phyloP scores from a whole-genome alignment of 2,113 vertebrate genomes.

The Syngnathus floridae region DNA sequence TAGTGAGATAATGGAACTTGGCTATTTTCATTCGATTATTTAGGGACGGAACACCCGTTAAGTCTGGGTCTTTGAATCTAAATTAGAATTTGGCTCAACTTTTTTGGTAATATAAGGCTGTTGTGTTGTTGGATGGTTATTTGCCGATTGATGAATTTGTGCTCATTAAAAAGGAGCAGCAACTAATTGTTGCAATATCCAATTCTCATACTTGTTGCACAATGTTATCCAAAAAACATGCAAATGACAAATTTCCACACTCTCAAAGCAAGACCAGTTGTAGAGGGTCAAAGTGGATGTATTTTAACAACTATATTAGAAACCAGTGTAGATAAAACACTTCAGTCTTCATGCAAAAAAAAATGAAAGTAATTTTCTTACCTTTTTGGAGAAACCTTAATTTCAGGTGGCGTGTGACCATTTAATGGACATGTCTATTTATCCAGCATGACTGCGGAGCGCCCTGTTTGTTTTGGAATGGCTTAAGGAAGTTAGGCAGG shows the following conservation, averaged over 20 bases:
- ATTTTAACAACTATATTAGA: not conserved
- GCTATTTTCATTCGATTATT: constrained; percentile 44
- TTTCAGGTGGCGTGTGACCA: constrained; percentile 58
- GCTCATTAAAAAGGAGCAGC: not conserved
- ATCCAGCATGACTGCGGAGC: constrained; percentile 63
- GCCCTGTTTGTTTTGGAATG: constrained; percentile 71
- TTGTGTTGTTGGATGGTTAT: not conserved
- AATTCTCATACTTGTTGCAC: not conserved
- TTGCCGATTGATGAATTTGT: not conserved
- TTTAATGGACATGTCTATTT: constrained; percentile 69
- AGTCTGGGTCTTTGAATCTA: constrained; percentile 44
- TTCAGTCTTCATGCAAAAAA: constrained; percentile 13
- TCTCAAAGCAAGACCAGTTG: not conserved
- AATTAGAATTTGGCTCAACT: constrained; percentile 18
- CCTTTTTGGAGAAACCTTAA: constrained; percentile 49
- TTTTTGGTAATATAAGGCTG: constrained; percentile 23
- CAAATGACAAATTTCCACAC: not conserved
- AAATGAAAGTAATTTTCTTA: constrained; percentile 43
- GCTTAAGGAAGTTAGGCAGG: constrained; percentile 66
- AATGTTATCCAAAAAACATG: not conserved
- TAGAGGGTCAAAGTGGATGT: constrained; percentile 1
- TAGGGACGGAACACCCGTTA: constrained; percentile 33
- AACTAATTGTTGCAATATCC: not conserved
- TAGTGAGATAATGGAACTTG: constrained; percentile 40
- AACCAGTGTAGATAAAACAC: not conserved